Evolutionary conservation across 1,140 invertebrate species (phyloP).

Genomic region (Wiebesia pumilae): DNA sequence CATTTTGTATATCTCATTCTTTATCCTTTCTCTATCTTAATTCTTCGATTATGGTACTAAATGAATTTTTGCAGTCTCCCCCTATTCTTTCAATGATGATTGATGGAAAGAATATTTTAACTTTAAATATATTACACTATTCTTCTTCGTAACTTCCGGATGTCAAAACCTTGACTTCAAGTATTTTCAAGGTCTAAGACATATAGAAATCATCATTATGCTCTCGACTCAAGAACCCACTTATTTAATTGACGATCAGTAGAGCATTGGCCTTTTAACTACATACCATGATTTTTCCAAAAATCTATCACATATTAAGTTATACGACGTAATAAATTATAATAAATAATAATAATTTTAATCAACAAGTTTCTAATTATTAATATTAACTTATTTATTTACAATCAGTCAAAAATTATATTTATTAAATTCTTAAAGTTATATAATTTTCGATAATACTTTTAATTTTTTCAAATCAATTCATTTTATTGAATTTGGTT

Average conservation of each 20-base stretch:
- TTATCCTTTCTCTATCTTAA: conserved; percentile 17
- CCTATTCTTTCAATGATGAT: neutral
- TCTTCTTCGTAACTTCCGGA: neutral
- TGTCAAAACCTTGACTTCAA: neutral
- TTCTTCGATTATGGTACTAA: neutral
- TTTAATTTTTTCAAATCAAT: too few species aligned
- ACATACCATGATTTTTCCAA: neutral
- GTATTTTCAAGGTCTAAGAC: neutral
- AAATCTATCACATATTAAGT: neutral
- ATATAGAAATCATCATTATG: neutral
- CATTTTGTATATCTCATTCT: neutral
- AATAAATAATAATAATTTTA: neutral
- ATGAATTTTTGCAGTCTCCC: neutral
- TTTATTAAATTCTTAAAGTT: too few species aligned
- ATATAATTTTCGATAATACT: too few species aligned
- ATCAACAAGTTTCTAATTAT: neutral
- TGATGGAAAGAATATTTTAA: neutral
- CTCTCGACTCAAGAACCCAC: neutral
- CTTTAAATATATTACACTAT: neutral
- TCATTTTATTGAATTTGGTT: too few species aligned
- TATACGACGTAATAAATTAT: neutral
- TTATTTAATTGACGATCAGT: neutral
- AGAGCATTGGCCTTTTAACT: neutral
- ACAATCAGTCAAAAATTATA: too few species aligned
- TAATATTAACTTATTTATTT: too few species aligned